Base-by-base conservation (phyloP, 2,888 invertebrate species). In the Acrobasis consociella region DNA sequence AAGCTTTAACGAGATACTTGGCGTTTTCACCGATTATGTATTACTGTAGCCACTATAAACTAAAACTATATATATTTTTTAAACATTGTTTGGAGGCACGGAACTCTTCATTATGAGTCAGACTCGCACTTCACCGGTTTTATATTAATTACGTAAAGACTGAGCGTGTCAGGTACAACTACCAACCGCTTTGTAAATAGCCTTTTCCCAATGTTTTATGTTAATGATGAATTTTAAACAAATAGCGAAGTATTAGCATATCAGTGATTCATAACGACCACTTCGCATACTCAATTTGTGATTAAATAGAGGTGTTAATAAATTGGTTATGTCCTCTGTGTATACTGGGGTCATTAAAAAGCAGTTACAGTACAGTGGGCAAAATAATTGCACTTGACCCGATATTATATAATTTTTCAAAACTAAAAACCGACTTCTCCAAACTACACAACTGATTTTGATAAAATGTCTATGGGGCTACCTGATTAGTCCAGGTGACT, bases 151-250 rank as follows among this genome's bases (percentile, higher is more conserved):
- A 11, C 13, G 1, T n/a, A 46, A 13, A 46, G 46, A 46, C 46
- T n/a, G 10, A 46, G 13, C 46, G 42, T 46, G 1, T 46, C n/a
- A 7, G 46, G 11, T 46, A 46, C 11, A 46, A n/a, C 46, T 46
- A 46, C 46, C n/a, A n/a, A 46, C 46, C n/a, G 46, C n/a, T 46
- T 46, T 46, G n/a, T 46, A n/a, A 46, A 46, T 46, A 46, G 46
- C 46, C 42, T 42, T 46, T 10, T 46, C 1, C 46, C 46, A 46
- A n/a, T 46, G 46, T 46, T 46, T 46, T 13, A 46, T 46, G n/a
- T 46, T n/a, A 46, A 42, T 13, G 42, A 10, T 42, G 42, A 42
- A 46, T 46, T 46, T 46, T n/a, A 46, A 46, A 46, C n/a, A 46
- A 46, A 46, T 46, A 46, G 46, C 46, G 46, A 46, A 46, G n/a